Evolutionary conservation across 2,888 invertebrate species (phyloP), one percentile per base, ranked within the genome.

Genomic region (Eilema griseolum): DNA sequence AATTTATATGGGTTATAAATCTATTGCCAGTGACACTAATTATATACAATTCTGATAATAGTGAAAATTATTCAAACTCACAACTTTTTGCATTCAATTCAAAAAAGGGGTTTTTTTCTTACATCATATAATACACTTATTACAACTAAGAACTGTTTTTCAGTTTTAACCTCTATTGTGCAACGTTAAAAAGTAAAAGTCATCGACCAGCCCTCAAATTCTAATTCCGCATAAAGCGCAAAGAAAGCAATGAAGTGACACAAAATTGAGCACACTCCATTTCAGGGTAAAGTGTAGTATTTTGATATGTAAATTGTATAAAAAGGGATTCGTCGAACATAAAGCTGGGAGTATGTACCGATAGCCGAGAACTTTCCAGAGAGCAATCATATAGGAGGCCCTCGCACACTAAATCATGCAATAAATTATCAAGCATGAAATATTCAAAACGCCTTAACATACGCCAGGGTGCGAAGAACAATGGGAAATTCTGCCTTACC

Each of bases 341-440:
- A 74, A 86, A 86, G 82, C 81, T 80, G 75, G 78, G 76, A 83
- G 82, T 76, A 72, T 76, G 75, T 80, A 63, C 37, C 73, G 82
- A 83, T 78, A 76, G 77, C 74, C 78, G 68, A 61, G 72, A 71
- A 69, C 75, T 74, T 81, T 80, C 81, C 79, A 61, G 67, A 79
- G 80, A 75, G 85, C 86, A 87, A 88, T 86, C 87, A 84, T 86
- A 85, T 72, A 83, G 84, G 79, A 85, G 83, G 86, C 86, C 85
- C 86, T 87, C 82, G 82, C 84, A 83, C 86, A 91, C 88, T 93
- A 93, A 93, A 93, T 93, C 92, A 92, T 89, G 90, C 90, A 90
- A 93, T 93, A 93, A 93, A 93, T 93, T 93, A 94, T 92, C 87
- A 84, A 80, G 88, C 88, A 92, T 93, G 90, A 94, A 92, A 94